Percentiles rank a stretch among this genome's conserved stretches.
These are phyloP conservation scores for Hycleus cichorii DNA, from an alignment of 1,140 invertebrate genomes.

Conservation along the genomic window DNA sequence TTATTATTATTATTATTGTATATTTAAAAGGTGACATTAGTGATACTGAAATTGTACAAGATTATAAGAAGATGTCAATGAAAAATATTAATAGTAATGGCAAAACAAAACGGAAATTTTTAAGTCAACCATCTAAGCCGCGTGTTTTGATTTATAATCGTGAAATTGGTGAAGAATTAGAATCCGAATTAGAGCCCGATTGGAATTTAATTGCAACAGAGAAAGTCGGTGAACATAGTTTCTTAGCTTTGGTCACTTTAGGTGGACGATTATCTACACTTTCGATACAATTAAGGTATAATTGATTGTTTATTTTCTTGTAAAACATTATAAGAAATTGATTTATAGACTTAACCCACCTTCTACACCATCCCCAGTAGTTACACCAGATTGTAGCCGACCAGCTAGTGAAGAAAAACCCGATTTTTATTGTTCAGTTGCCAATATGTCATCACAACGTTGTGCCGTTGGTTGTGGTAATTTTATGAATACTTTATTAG, in stretches of 20 bases:
- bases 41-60: constrained; percentile 70
- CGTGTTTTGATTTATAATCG: constrained; percentile 52
- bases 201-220: constrained; percentile 58
- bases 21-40: constrained; percentile 46
- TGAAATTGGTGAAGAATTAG: constrained; percentile 50
- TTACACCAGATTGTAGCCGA: constrained; percentile 34
- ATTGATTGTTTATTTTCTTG: not conserved
- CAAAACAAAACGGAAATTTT: constrained; percentile 43
- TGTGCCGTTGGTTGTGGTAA: constrained; percentile 70
- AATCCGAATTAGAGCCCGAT: constrained; percentile 53
- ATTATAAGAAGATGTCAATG: constrained; percentile 67
- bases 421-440: constrained; percentile 54
- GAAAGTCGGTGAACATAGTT: constrained; percentile 55
- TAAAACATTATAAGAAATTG: too few relatives aligned
- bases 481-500: constrained; percentile 59
- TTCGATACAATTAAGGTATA: constrained; percentile 52
- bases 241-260: constrained; percentile 59
- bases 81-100: constrained; percentile 38
- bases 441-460: constrained; percentile 59
- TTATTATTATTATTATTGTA: not conserved
- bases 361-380: constrained; percentile 41
- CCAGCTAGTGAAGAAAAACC: constrained; percentile 41
- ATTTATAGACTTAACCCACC: constrained; percentile 46
- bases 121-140: constrained; percentile 53
- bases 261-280: constrained; percentile 55